These are phyloP conservation scores for Bombyx mandarina DNA, from an alignment of 1,140 invertebrate species.

Conservation along the genomic window DNA sequence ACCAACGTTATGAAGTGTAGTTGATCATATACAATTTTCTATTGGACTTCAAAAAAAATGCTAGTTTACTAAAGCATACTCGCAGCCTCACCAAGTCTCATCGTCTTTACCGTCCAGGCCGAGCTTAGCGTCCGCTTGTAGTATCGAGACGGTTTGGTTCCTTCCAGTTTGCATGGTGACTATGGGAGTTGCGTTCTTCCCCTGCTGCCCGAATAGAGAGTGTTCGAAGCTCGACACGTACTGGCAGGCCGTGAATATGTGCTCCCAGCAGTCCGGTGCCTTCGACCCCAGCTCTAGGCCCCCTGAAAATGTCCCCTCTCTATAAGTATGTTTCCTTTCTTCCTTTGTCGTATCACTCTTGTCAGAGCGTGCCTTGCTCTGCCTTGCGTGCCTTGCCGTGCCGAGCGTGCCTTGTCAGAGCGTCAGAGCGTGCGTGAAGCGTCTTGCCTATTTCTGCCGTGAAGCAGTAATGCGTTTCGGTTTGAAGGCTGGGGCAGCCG, in stretches of 20 bases:
- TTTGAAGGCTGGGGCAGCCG: no score
- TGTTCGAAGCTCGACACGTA: conserved; percentile 92
- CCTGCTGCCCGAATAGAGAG: conserved; percentile 81
- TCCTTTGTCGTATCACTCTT: no score
- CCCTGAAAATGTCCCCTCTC: conserved; percentile 45
- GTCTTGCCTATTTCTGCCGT: no score
- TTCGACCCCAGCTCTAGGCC: conserved; percentile 93
- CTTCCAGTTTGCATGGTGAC: conserved; percentile 61
- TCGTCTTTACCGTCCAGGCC: conserved; percentile 75
- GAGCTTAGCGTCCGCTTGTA: conserved; percentile 60
- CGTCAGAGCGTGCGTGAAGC: no score
- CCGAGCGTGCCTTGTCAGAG: no score
- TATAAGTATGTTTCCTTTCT: no score
- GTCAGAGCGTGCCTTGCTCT: no score
- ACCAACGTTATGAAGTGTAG: no score
- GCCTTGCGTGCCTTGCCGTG: no score
- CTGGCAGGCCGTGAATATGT: conserved; percentile 92
- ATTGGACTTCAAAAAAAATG: no score
- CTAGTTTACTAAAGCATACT: neutral
- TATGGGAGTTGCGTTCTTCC: conserved; percentile 59
- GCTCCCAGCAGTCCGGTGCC: conserved; percentile 92
- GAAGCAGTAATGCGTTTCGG: no score
- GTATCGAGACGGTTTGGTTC: conserved; percentile 71
- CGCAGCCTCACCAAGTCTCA: conserved; percentile 76
- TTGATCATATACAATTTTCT: no score